Evolutionary conservation across 92 coral and sea anemone species (phyloP).

Genomic region (Porites cylindrica): DNA sequence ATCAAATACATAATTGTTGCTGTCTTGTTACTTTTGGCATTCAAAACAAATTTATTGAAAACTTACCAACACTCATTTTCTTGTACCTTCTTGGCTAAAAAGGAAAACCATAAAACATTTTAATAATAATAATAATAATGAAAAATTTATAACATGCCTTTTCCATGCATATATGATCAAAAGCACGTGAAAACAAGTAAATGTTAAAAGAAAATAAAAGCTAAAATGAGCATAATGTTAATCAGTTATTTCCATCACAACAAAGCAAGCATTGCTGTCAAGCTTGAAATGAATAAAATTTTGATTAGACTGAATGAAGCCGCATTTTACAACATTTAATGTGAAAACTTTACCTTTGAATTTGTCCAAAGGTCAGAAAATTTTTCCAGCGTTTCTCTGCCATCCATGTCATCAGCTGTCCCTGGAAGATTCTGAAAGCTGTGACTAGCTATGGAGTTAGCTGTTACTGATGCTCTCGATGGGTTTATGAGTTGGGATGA

Average conservation of each 20-base stretch:
- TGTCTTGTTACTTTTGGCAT: neutral
- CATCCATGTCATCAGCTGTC: conserved; percentile 21
- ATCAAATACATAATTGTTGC: too few species aligned
- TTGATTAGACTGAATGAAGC: too few species aligned
- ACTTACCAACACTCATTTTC: conserved; percentile 99
- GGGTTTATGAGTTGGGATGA: conserved; percentile 47
- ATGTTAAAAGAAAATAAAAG: too few species aligned
- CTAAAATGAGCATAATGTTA: too few species aligned
- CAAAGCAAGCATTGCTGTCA: too few species aligned
- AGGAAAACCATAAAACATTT: neutral
- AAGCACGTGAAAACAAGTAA: too few species aligned
- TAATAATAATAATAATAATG: neutral
- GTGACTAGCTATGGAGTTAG: conserved; percentile 32
- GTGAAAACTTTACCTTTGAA: conserved; percentile 28
- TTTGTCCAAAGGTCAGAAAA: conserved; percentile 49
- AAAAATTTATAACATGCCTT: too few species aligned
- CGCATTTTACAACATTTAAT: too few species aligned
- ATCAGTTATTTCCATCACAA: too few species aligned
- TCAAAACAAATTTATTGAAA: neutral
- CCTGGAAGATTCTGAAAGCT: conserved; percentile 22
- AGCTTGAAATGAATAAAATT: too few species aligned
- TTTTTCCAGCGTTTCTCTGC: conserved; percentile 32
- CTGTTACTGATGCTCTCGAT: conserved; percentile 32
- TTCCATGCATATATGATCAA: too few species aligned
- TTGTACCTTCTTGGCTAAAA: conserved; percentile 95